These are phyloP conservation scores for Barnardius zonarius DNA, from an alignment of 2,113 vertebrate species.

Conservation along the genomic window DNA sequence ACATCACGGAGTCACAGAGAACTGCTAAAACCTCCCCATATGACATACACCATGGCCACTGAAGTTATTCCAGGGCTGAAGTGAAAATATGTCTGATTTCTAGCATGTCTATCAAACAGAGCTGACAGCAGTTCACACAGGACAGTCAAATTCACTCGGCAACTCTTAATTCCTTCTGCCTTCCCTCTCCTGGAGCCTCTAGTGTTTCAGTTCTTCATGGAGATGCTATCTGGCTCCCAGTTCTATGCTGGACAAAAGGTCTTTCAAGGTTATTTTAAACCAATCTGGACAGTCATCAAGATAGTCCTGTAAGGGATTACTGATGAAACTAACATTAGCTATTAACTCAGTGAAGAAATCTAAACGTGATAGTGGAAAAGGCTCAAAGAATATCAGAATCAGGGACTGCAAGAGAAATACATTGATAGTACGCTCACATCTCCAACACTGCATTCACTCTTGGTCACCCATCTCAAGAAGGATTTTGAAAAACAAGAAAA, in stretches of 20 bases:
- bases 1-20: neutral
- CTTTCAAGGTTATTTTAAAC: slow-evolving; percentile 3
- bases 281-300: neutral
- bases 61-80: neutral
- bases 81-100: neutral
- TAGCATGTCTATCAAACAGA: neutral
- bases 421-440: neutral
- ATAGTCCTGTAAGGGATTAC: neutral
- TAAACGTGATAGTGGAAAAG: neutral
- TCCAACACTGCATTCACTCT: neutral
- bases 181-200: neutral
- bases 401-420: neutral
- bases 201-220: neutral
- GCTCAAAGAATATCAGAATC: neutral
- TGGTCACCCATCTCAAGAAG: neutral
- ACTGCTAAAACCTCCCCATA: neutral
- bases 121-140: neutral
- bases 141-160: neutral
- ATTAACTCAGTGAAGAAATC: neutral
- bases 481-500: slow-evolving; percentile 25
- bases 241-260: neutral
- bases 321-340: neutral
- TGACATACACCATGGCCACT: neutral
- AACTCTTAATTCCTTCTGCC: neutral
- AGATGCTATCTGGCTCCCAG: neutral